These are phyloP conservation scores for Tiliqua scincoides DNA, from an alignment of 2,113 vertebrate species.

Conservation along the genomic window DNA sequence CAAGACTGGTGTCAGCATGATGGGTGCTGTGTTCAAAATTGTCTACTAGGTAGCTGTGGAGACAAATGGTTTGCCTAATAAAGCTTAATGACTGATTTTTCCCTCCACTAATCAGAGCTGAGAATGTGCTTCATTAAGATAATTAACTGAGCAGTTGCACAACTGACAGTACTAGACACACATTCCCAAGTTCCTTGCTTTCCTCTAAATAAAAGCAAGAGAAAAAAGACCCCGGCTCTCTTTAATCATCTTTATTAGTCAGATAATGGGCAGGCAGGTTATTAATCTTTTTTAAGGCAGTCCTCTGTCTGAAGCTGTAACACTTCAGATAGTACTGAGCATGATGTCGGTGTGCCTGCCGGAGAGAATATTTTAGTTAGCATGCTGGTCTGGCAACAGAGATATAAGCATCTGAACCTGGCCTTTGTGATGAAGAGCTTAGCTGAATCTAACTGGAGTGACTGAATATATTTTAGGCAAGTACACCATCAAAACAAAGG, in stretches of 20 bases:
- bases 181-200: constrained; percentile 68
- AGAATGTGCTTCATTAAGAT: constrained; percentile 75
- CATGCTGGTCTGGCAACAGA: not conserved
- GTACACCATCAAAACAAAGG: not conserved
- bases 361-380: not conserved
- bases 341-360: accelerated
- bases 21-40: constrained; percentile 43
- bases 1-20: constrained; percentile 4
- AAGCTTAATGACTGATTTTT: constrained; percentile 74
- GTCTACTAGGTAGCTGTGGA: constrained; percentile 57
- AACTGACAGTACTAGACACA: constrained; percentile 55
- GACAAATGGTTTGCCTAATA: constrained; percentile 70
- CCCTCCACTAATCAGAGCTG: constrained; percentile 65
- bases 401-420: not conserved
- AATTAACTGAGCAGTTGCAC: constrained; percentile 71
- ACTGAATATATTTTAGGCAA: not conserved
- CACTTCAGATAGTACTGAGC: not conserved
- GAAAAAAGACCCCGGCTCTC: not conserved
- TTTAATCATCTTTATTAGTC: constrained; percentile 16
- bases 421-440: not conserved
- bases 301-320: accelerated
- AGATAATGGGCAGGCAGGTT: not conserved
- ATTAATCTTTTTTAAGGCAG: not conserved
- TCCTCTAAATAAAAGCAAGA: constrained; percentile 53
- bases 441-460: not conserved